Evolutionary conservation across 2,888 invertebrate species (phyloP), one percentile per base, ranked within the genome.

Genomic region (Drosophila cracens): DNA sequence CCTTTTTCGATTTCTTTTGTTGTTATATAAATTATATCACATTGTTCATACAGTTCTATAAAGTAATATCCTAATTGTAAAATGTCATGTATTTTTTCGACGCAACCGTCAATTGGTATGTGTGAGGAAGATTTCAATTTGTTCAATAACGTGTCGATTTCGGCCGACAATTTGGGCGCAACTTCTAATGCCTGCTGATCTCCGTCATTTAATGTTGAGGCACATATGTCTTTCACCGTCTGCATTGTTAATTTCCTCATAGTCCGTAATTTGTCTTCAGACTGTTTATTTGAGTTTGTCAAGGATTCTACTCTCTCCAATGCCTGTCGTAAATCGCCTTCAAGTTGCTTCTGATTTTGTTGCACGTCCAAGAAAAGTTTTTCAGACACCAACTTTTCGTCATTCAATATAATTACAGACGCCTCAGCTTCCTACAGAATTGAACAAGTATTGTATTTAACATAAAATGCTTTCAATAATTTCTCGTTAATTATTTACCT

Each of bases 1-100:
- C 85, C 90, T 61, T 91, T 90, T 52, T 83, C 90, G 68, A 92
- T 87, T 62, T 90, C 90, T 11, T 89, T 90, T 10, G 91, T 89
- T 1, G 85, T 86, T 70, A 88, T 86, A 43, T 81, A 87, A 66
- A 92, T 82, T 54, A 83, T 68, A 40, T 82, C 82, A 52, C 90
- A 91, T 64, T 90, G 87, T 54, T 91, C 90, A 56, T 87, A 87
- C 2, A 91, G 65, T 48, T 79, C 83, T 69, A 81, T 77, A 69
- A 88, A 83, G 34, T 67, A 68, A 51, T 81, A 76, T 18, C 82
- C 78, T 70, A 91, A 74, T 57, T 76, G 63, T 75, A 90, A 80
- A 21, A 74, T 75, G 60, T 82, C 74, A 43, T 84, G 67, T 59
- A 79, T 66, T 57, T 79, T 80, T 34, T 66, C 75, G 16, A 52